Evolutionary conservation across 2,113 vertebrate species (phyloP), one percentile per base, ranked within the genome.

Genomic region (Cryptomyrus ogoouensis): DNA sequence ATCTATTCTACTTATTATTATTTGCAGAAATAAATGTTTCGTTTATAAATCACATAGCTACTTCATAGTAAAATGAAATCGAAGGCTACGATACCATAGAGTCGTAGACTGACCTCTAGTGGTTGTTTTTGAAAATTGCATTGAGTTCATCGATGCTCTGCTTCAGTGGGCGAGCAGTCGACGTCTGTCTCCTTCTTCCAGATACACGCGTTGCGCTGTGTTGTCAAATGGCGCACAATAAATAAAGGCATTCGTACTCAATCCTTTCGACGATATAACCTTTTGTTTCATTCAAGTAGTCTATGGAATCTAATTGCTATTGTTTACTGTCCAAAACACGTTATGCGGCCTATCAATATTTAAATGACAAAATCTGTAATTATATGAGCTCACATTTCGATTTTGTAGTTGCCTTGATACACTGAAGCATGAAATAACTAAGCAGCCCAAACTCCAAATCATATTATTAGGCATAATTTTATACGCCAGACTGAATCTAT

Each of bases 371-470:
- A 83, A 88, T 83, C 47, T 50, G 70, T 90, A 80, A 90, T 88
- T 83, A 90, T 83, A 83, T 88, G 70, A 83, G 88, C 31, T 56
- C 31, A 53, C 56, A 80, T 87, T 53, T 66, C 12, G 46, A n/a
- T 83, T 31, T 5, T 83, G 27, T n/a, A 49, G 39, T 49, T 62
- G 27, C 49, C 50, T 53, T 88, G 87, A 74, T 35, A 90, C 70
- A 83, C 52, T 89, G 77, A 89, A 70, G 90, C 88, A 90, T 90
- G 90, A 90, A 90, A 89, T 90, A 83, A 52, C 77, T 86, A 47
- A 31, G 31, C 52, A 88, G 50, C 56, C 87, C 56, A 49, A 90
- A 50, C 19, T 89, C 66, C n/a, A 89, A 74, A 90, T 90, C 52
- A 70, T 53, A 90, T 85, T 88, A 89, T 70, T 74, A 24, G 80